Evolutionary conservation across 1,140 invertebrate species (phyloP).

Genomic region (Temnothorax longispinosus): DNA sequence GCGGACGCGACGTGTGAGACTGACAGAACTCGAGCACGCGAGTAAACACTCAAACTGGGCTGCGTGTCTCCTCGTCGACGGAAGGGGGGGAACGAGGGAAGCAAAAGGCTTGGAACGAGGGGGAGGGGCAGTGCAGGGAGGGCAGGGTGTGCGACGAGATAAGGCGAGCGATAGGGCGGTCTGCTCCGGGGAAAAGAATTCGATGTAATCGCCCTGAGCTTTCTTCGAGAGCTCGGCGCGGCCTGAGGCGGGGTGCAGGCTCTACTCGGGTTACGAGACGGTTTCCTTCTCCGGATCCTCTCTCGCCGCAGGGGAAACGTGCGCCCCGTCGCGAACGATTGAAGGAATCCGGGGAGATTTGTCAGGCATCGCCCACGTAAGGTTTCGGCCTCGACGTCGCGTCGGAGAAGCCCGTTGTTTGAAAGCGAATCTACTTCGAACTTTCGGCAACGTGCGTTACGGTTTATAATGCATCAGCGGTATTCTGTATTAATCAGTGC

Average conservation of each 20-base stretch:
- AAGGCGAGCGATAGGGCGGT: conserved; percentile 20
- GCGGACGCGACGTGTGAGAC: conserved; percentile 65
- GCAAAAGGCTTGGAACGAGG: no score
- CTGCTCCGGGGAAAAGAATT: conserved; percentile 63
- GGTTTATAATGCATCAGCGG: background rate
- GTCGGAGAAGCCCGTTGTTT: background rate
- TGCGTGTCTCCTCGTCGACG: background rate
- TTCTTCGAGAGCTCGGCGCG: conserved; percentile 40
- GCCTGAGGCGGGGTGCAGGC: conserved; percentile 17
- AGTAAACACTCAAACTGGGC: conserved; percentile 68
- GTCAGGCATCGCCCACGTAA: conserved; percentile 27
- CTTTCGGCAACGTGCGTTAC: background rate
- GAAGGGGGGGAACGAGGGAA: background rate
- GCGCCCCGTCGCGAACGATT: conserved; percentile 44
- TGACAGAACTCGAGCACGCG: conserved; percentile 73
- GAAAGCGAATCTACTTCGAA: conserved; percentile 11
- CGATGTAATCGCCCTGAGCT: conserved; percentile 61
- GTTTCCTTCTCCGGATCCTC: conserved; percentile 20
- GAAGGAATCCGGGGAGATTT: conserved; percentile 52
- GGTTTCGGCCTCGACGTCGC: background rate
- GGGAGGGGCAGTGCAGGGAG: no score
- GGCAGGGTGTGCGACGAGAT: conserved; percentile 35
- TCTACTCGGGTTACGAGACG: conserved; percentile 56
- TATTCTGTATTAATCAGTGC: background rate
- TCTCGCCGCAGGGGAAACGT: conserved; percentile 7